Evolutionary conservation across 2,113 vertebrate genomes (phyloP).

Genomic region (Nematolebias whitei): DNA sequence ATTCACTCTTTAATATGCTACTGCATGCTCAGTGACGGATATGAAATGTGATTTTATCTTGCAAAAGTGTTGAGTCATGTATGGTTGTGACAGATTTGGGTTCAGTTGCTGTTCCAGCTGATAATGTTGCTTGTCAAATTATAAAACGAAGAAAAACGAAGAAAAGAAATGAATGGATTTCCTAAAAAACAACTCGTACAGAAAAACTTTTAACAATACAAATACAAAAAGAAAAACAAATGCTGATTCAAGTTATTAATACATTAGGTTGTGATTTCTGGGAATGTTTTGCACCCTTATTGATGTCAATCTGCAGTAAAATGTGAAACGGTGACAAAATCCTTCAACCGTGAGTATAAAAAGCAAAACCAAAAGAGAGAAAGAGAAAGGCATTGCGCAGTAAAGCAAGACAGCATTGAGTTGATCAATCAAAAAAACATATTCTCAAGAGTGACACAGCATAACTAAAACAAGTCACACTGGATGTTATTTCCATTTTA

Average conservation of each 20-base stretch:
- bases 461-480: too few relatives aligned
- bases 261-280: neutral
- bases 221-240: neutral
- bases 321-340: neutral
- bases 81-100: conserved; percentile 13
- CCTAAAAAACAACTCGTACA: too few relatives aligned
- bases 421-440: neutral
- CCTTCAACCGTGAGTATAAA: too few relatives aligned
- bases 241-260: neutral
- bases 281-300: too few relatives aligned
- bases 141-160: too few relatives aligned
- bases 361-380: too few relatives aligned
- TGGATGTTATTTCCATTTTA: too few relatives aligned
- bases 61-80: conserved; percentile 4
- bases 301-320: neutral
- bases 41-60: neutral
- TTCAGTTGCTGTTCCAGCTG: neutral
- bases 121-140: neutral
- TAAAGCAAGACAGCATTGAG: neutral
- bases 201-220: too few relatives aligned
- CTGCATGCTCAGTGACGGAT: conserved; percentile 6
- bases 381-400: too few relatives aligned
- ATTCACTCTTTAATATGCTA: conserved; percentile 5
- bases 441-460: too few relatives aligned
- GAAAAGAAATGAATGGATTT: too few relatives aligned